Conservation (phyloP, 2,113 vertebrate genomes). For the Cavia aperea region DNA sequence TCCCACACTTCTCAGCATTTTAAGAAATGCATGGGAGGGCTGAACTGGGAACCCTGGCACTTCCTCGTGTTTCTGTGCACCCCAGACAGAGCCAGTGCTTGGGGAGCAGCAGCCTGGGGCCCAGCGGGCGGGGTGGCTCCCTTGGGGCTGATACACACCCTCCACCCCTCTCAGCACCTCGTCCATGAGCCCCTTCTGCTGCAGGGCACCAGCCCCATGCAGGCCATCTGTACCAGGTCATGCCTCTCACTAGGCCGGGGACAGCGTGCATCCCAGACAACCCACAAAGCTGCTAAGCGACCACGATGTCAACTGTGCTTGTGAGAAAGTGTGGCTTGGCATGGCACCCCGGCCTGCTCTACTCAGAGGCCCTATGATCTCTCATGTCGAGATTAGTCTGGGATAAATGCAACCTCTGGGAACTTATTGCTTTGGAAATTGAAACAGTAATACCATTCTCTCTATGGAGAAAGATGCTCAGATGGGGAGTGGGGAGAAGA, state of each 20-base stretch:
- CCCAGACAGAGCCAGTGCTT: neutral
- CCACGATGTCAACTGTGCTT: neutral
- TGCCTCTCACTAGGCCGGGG: neutral
- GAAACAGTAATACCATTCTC: neutral
- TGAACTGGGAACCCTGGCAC: neutral
- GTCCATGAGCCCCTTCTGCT: neutral
- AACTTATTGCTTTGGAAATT: neutral
- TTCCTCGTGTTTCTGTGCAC: neutral
- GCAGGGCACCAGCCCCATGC: neutral
- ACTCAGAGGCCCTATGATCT: neutral
- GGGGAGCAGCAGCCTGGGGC: neutral
- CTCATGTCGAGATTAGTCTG: neutral
- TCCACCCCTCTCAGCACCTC: neutral
- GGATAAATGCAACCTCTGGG: conserved; percentile 12
- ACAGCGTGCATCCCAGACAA: neutral
- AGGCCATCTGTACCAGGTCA: neutral
- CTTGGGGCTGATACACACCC: neutral
- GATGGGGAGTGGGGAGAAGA: neutral
- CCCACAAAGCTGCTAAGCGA: conserved; percentile 17
- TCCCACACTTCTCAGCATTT: neutral
- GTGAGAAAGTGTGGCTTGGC: neutral
- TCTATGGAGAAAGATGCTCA: conserved; percentile 20
- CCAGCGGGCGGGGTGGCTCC: neutral
- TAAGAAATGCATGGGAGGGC: neutral
- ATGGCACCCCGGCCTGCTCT: neutral